These are phyloP conservation scores for Thelaira solivaga DNA, from an alignment of 2,888 invertebrate genomes.

Conservation along the genomic window DNA sequence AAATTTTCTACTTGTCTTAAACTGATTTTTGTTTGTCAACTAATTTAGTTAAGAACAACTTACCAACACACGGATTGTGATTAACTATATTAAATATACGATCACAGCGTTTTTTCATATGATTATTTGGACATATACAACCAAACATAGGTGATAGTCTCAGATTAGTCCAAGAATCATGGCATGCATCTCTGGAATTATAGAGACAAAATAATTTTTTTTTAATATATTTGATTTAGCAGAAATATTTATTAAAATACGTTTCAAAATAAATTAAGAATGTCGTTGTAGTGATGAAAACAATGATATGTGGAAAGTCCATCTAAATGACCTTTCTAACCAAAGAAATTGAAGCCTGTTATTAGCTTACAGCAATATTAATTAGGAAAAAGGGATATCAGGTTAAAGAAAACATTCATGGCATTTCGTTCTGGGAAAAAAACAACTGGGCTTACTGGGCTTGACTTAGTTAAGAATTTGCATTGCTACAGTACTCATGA, in stretches of 20 bases:
- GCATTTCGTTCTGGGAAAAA: too few relatives aligned
- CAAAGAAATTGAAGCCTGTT: too few relatives aligned
- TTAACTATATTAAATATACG: constrained; percentile 92
- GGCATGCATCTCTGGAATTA: constrained; percentile 85
- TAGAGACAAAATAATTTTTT: neutral
- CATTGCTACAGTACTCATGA: too few relatives aligned
- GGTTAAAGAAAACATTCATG: too few relatives aligned
- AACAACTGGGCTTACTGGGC: too few relatives aligned
- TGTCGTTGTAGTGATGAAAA: too few relatives aligned
- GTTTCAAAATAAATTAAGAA: neutral
- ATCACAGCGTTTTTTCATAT: constrained; percentile 92
- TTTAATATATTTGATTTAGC: neutral
- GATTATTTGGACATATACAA: constrained; percentile 93
- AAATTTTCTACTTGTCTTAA: constrained; percentile 48
- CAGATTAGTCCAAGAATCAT: constrained; percentile 91
- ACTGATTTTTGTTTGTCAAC: constrained; percentile 32
- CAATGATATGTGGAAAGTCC: too few relatives aligned
- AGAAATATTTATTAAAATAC: neutral
- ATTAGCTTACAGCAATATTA: too few relatives aligned
- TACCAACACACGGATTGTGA: constrained; percentile 96
- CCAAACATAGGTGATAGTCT: constrained; percentile 93
- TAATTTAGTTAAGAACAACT: constrained; percentile 76
- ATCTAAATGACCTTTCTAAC: too few relatives aligned
- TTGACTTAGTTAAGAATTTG: too few relatives aligned
- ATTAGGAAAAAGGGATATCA: too few relatives aligned